Percentiles rank a stretch among this genome's conserved stretches.
Conservation (phyloP, 2,113 vertebrate species). For the Progne subis region DNA sequence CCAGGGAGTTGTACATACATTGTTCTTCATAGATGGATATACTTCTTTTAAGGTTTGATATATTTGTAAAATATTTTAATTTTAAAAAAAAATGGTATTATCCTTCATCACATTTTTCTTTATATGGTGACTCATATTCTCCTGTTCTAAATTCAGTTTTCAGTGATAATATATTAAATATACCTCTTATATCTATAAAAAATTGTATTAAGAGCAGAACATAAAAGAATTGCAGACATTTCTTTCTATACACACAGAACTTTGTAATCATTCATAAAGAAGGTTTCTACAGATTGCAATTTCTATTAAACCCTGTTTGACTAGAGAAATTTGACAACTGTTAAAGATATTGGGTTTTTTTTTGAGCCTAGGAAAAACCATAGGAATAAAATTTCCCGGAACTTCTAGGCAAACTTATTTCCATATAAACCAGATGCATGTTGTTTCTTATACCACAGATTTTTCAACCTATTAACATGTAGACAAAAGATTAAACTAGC, state of each 20-base stretch:
- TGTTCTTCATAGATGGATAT: neutral
- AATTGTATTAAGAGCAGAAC: neutral
- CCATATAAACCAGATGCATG: neutral
- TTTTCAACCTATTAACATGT: neutral
- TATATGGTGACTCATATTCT: neutral
- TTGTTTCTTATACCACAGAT: neutral
- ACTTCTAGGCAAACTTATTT: neutral
- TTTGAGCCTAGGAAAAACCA: neutral
- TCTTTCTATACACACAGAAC: neutral
- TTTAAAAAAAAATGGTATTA: neutral
- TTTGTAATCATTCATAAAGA: constrained; percentile 37
- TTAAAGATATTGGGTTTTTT: constrained; percentile 9
- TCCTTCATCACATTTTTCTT: neutral
- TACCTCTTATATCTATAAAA: constrained; percentile 13
- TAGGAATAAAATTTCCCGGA: neutral
- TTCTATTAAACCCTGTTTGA: constrained; percentile 32
- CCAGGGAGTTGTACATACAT: neutral
- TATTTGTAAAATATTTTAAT: neutral
- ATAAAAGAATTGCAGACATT: neutral
- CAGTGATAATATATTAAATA: neutral
- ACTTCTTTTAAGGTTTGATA: neutral
- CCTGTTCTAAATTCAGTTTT: neutral
- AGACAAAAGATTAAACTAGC: neutral
- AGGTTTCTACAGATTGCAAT: constrained; percentile 7
- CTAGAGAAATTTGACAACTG: neutral